A percentile compares a stretch with the other conserved stretches of the same genome.
These are phyloP conservation scores for Paramisgurnus dabryanus DNA, from an alignment of 2,113 vertebrate species.

Conservation along the genomic window DNA sequence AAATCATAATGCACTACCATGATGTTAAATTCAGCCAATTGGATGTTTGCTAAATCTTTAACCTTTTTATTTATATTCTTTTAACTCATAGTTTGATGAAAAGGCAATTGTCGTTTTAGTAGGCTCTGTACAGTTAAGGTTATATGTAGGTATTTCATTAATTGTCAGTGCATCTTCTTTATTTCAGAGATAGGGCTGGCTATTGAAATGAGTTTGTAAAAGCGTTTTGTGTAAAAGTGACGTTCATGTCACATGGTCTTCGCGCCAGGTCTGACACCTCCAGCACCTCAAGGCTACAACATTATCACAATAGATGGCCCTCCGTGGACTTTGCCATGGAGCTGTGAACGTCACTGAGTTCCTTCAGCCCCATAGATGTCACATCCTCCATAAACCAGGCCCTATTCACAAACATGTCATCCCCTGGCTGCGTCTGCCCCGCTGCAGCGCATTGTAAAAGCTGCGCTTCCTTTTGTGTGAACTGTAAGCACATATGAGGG, in stretches of 20 bases:
- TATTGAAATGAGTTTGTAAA: not conserved
- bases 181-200: not conserved
- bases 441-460: conserved; percentile 48
- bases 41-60: no score
- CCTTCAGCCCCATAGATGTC: conserved; percentile 25
- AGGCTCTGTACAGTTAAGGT: no score
- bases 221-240: conserved; percentile 21
- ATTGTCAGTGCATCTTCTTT: not conserved
- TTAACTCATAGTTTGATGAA: no score
- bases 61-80: no score
- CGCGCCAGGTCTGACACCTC: conserved; percentile 44
- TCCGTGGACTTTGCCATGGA: conserved; percentile 35
- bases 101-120: no score
- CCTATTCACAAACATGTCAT: conserved; percentile 44
- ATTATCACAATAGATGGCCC: conserved; percentile 31
- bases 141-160: not conserved
- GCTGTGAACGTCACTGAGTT: conserved; percentile 36
- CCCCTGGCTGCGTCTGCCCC: conserved; percentile 20
- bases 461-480: conserved; percentile 25
- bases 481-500: conserved; percentile 15
- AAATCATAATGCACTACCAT: no score
- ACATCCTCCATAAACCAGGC: conserved; percentile 55
- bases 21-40: no score
- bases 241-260: conserved; percentile 5
- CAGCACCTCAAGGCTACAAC: conserved; percentile 26